Evolutionary conservation across 1,140 invertebrate genomes (phyloP).

Genomic region (Drosophila leontia): DNA sequence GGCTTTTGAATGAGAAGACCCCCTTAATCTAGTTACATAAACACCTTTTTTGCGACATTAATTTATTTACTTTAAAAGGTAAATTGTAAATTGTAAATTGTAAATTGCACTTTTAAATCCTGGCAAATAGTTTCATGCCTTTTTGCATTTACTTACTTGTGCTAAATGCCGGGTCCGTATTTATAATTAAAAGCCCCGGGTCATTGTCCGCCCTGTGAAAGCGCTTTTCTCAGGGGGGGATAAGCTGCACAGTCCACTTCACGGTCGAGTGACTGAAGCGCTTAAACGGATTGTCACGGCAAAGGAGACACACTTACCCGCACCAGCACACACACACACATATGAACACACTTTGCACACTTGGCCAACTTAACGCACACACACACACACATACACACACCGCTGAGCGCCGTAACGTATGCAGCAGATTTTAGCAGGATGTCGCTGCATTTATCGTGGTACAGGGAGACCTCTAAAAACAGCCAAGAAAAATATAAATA

Average conservation of each 20-base stretch:
- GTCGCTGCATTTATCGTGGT: constrained; percentile 18
- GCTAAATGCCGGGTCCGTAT: constrained; percentile 9
- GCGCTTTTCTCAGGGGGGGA: constrained; percentile 16
- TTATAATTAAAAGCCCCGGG: constrained; percentile 42
- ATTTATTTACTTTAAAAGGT: constrained; percentile 16
- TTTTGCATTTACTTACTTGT: constrained; percentile 7
- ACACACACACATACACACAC: constrained; percentile 4
- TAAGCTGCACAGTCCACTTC: constrained; percentile 46
- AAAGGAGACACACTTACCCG: constrained; percentile 36
- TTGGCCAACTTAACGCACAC: constrained; percentile 30
- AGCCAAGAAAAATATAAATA: too few relatives aligned
- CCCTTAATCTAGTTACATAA: constrained; percentile 45
- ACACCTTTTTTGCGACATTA: constrained; percentile 13
- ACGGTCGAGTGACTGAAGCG: constrained; percentile 49
- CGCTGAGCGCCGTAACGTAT: constrained; percentile 65
- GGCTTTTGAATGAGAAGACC: too few relatives aligned
- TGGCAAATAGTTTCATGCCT: background rate
- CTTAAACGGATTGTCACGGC: constrained; percentile 64
- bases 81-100: constrained; percentile 18
- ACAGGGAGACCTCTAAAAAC: background rate
- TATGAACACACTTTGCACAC: constrained; percentile 16
- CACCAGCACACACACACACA: constrained; percentile 21
- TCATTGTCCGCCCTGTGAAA: constrained; percentile 47
- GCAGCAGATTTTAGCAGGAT: constrained; percentile 65
- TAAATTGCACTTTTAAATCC: constrained; percentile 9